These are phyloP conservation scores for Monopterus albus DNA, from an alignment of 2,113 vertebrate genomes.

Conservation along the genomic window DNA sequence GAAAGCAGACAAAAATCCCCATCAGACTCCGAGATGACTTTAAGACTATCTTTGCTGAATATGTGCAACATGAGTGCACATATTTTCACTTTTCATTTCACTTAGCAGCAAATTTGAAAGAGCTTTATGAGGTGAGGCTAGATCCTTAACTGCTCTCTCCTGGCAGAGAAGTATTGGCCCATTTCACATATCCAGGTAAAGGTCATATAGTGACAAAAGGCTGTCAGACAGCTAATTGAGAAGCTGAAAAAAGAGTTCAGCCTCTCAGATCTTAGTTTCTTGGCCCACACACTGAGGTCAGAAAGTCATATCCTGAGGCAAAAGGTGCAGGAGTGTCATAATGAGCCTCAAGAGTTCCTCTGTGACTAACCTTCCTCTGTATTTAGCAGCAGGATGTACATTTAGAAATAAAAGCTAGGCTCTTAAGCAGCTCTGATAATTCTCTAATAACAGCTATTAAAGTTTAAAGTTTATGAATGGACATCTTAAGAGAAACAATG, in stretches of 20 bases:
- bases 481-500: neutral
- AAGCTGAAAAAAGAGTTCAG: conserved; percentile 10
- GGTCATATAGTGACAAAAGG: conserved; percentile 10
- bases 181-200: conserved; percentile 22
- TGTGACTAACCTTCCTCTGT: conserved; percentile 1
- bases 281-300: conserved; percentile 12
- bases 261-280: neutral
- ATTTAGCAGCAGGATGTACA: conserved; percentile 24
- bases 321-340: conserved; percentile 17
- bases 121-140: neutral
- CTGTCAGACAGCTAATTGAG: no score
- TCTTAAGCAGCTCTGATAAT: neutral
- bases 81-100: no score
- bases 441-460: conserved; percentile 22
- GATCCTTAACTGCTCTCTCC: conserved; percentile 3
- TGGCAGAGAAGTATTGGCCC: neutral
- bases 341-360: neutral
- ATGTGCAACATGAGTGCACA: neutral
- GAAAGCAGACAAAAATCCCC: neutral
- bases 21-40: neutral
- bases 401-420: conserved; percentile 8
- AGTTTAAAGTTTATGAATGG: conserved; percentile 22
- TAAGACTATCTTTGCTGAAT: neutral
- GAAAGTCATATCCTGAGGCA: conserved; percentile 28
- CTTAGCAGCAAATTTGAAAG: neutral